Evolutionary conservation across 2,797 vertebrate species (phyloP).

Genomic region (Sandelia bainsii): DNA sequence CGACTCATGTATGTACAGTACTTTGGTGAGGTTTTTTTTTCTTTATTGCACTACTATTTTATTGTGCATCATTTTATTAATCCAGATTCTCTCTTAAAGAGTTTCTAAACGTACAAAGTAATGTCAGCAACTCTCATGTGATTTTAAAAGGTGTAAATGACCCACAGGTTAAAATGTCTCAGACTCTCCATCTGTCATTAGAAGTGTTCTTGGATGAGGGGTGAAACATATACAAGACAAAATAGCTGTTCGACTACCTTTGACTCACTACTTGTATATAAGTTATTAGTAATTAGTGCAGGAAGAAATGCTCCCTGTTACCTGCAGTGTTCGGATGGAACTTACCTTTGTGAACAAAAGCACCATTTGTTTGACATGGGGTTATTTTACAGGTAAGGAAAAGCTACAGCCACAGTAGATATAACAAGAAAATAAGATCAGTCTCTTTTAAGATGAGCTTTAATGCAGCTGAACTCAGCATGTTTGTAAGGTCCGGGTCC

Average conservation of each 20-base stretch:
- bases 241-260: no score
- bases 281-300: no score
- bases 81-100: background rate
- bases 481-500: conserved; percentile 14
- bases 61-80: background rate
- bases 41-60: background rate
- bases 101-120: background rate
- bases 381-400: no score
- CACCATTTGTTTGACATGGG: no score
- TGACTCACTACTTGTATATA: no score
- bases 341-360: no score
- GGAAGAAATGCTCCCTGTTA: no score
- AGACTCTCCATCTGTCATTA: conserved; percentile 21
- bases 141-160: conserved; percentile 30
- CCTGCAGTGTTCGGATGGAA: no score
- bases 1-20: conserved; percentile 10
- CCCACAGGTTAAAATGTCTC: conserved; percentile 16
- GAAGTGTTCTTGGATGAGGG: conserved; percentile 15
- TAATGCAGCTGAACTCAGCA: background rate
- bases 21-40: no score
- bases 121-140: background rate
- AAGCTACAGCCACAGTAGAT: no score
- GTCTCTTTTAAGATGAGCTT: background rate
- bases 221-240: conserved; percentile 1
- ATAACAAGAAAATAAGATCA: background rate